Conservation (phyloP, 2,113 vertebrate genomes). For the Heteronetta atricapilla region DNA sequence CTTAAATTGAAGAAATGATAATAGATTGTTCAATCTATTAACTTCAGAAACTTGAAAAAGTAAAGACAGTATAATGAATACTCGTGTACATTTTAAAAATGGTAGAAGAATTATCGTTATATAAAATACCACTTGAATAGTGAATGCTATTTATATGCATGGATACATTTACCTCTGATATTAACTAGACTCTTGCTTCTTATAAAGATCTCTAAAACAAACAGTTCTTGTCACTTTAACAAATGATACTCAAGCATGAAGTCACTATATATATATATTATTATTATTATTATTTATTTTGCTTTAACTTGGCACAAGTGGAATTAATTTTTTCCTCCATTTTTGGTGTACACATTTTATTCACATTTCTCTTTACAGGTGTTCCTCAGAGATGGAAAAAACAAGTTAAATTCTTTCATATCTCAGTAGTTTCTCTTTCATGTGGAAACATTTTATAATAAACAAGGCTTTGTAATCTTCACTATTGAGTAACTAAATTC, state of each 20-base stretch:
- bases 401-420: background rate
- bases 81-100: background rate
- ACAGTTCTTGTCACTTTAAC: background rate
- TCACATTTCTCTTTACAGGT: background rate
- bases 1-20: background rate
- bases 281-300: background rate
- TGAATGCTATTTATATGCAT: background rate
- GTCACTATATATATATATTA: background rate
- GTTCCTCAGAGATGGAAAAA: background rate
- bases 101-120: background rate
- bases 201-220: background rate
- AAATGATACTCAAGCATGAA: background rate
- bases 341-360: background rate
- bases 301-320: background rate
- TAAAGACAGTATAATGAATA: background rate
- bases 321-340: background rate
- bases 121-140: background rate
- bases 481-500: background rate
- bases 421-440: background rate
- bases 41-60: background rate
- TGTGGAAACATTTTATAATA: background rate
- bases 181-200: background rate
- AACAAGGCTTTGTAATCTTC: background rate
- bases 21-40: background rate
- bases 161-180: background rate